A percentile compares a stretch with the other conserved stretches of the same genome.
These are phyloP conservation scores for Marronus borbonicus DNA, from an alignment of 2,888 invertebrate species.

Conservation along the genomic window DNA sequence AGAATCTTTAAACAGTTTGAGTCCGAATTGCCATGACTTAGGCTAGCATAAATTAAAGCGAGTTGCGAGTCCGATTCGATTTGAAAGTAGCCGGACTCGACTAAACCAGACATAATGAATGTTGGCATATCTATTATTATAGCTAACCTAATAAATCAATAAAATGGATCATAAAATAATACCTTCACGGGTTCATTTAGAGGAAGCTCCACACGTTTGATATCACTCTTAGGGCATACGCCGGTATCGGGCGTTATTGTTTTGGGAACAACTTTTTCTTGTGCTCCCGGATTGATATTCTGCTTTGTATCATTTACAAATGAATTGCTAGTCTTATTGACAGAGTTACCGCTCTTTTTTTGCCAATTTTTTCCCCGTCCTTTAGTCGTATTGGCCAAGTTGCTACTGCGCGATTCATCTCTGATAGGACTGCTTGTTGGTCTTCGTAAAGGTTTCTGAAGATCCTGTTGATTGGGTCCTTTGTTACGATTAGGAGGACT, in stretches of 20 bases:
- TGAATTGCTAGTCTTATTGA: not conserved
- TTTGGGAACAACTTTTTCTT: not conserved
- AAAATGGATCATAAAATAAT: not conserved
- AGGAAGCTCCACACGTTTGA: conserved; percentile 19
- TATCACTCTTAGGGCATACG: not conserved
- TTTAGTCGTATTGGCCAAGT: not conserved
- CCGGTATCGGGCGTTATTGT: not conserved
- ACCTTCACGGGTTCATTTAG: conserved; percentile 42
- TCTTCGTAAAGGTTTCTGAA: conserved; percentile 5
- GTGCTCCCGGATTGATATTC: not conserved
- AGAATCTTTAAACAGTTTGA: too few species aligned
- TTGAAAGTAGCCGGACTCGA: too few species aligned
- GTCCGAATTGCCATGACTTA: too few species aligned
- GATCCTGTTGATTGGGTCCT: not conserved
- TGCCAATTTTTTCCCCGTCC: not conserved
- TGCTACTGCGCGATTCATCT: not conserved
- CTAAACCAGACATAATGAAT: too few species aligned
- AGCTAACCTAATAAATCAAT: too few species aligned
- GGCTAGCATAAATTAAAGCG: too few species aligned
- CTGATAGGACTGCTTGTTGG: not conserved
- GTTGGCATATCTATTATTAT: too few species aligned
- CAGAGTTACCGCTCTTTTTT: not conserved
- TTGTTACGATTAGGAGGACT: not conserved
- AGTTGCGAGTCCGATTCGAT: too few species aligned
- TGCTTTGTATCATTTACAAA: not conserved